Percentiles rank a stretch among this genome's conserved stretches.
phyloP scores from a whole-genome alignment of 2,113 vertebrate species.

The Calidris pugnax region DNA sequence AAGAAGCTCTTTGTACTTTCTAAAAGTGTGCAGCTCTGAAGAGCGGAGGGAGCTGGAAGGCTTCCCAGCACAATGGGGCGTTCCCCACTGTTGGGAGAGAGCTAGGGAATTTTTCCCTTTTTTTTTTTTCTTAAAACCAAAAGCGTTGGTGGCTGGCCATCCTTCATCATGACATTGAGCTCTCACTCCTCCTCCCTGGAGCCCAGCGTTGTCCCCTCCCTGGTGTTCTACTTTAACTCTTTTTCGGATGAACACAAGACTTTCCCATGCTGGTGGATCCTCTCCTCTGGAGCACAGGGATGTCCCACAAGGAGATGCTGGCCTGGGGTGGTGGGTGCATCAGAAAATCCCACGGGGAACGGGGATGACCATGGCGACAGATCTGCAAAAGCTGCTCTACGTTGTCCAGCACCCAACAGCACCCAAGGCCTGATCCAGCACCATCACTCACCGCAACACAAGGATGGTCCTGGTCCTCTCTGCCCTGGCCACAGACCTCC shows the following conservation, averaged over 20 bases:
- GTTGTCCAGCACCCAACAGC: background rate
- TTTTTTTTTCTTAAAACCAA: background rate
- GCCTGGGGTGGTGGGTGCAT: fast-evolving
- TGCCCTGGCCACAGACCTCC: background rate
- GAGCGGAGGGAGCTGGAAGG: slow-evolving; percentile 35
- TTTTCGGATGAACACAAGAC: fast-evolving
- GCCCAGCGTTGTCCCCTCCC: background rate
- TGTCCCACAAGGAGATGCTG: fast-evolving
- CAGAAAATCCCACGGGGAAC: background rate
- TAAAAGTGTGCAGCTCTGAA: slow-evolving; percentile 39
- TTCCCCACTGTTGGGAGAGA: background rate
- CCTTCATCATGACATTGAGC: slow-evolving; percentile 27
- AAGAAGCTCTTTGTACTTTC: slow-evolving; percentile 50
- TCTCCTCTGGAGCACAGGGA: background rate
- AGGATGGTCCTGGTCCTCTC: background rate
- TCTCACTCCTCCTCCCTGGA: background rate
- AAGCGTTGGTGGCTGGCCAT: background rate
- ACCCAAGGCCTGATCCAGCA: background rate
- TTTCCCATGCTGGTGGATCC: background rate
- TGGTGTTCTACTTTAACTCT: background rate
- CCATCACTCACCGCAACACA: fast-evolving
- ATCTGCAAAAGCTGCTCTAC: background rate
- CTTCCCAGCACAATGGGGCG: slow-evolving; percentile 34
- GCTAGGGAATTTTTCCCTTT: background rate
- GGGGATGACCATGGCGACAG: background rate